These are phyloP conservation scores for Didymodactylos carnosus DNA, from an alignment of 2,888 invertebrate genomes.

Conservation along the genomic window DNA sequence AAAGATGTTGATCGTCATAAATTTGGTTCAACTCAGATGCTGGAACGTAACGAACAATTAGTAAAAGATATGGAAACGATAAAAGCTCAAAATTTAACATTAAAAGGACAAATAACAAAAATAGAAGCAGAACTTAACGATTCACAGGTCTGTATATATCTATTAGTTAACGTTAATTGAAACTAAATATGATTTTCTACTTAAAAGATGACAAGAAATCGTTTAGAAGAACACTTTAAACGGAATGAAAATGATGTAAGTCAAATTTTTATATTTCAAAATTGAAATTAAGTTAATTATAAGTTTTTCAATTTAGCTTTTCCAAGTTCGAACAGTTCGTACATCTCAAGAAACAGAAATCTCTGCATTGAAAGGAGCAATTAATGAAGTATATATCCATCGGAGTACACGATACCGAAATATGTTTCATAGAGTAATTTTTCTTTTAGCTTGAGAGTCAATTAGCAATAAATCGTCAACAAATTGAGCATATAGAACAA, in stretches of 20 bases:
- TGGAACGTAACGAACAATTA: constrained; percentile 26
- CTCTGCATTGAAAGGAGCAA: neutral
- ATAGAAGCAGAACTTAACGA: neutral
- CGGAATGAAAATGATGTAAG: neutral
- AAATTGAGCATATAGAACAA: neutral
- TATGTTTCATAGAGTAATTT: neutral
- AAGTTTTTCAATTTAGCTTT: neutral
- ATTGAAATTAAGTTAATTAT: neutral
- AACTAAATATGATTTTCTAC: neutral
- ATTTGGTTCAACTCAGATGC: constrained; percentile 23
- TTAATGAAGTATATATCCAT: neutral
- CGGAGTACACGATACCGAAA: too few relatives aligned
- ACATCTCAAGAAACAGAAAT: neutral
- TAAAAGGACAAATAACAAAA: neutral
- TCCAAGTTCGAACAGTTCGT: neutral
- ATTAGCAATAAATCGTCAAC: neutral
- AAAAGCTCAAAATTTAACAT: constrained; percentile 19
- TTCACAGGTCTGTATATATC: neutral
- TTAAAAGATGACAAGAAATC: neutral
- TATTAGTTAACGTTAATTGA: neutral
- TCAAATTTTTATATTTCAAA: neutral
- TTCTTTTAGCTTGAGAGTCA: neutral
- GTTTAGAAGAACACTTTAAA: neutral
- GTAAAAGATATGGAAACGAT: constrained; percentile 25
- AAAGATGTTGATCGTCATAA: constrained; percentile 25